Percentiles rank a stretch among this genome's conserved stretches.
Conservation (phyloP, 1,140 invertebrate genomes). For the Drosophila parvula region DNA sequence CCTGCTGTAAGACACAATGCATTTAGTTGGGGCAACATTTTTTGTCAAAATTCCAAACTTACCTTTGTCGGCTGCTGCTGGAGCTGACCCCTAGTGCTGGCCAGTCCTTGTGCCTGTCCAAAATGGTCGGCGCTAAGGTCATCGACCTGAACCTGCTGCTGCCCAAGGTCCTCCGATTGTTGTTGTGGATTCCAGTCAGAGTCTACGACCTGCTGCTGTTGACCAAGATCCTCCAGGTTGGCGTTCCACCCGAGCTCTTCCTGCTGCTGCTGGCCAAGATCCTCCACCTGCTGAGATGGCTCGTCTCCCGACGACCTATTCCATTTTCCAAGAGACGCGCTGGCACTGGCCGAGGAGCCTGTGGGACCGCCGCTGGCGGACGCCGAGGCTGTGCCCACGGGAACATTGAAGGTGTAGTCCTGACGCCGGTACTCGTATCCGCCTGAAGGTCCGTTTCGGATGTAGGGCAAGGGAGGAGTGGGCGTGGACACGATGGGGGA, state of each 20-base stretch:
- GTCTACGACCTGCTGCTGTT: conserved; percentile 42
- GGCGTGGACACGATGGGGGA: conserved; percentile 39
- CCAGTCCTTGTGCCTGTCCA: neutral
- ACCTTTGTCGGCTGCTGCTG: conserved; percentile 24
- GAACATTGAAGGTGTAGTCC: conserved; percentile 67
- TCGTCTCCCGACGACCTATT: conserved; percentile 52
- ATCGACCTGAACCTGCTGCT: conserved; percentile 54
- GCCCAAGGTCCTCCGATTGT: conserved; percentile 42
- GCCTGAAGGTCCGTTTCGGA: neutral
- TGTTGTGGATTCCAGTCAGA: conserved; percentile 16
- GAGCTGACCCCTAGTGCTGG: conserved; percentile 21
- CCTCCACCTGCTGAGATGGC: conserved; percentile 25
- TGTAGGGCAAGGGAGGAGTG: conserved; percentile 49
- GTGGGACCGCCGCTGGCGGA: conserved; percentile 51
- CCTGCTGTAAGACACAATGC: neutral
- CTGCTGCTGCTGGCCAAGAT: conserved; percentile 49
- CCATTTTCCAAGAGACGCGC: conserved; percentile 57
- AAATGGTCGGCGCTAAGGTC: conserved; percentile 26
- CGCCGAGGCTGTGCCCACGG: conserved; percentile 44
- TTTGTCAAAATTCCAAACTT: neutral
- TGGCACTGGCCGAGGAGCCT: conserved; percentile 59
- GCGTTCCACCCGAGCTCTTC: conserved; percentile 41
- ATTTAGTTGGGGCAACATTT: neutral
- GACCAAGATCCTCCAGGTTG: conserved; percentile 31
- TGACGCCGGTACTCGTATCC: conserved; percentile 67